Evolutionary conservation across 2,888 invertebrate genomes (phyloP).

Genomic region (Spisula subtruncata): DNA sequence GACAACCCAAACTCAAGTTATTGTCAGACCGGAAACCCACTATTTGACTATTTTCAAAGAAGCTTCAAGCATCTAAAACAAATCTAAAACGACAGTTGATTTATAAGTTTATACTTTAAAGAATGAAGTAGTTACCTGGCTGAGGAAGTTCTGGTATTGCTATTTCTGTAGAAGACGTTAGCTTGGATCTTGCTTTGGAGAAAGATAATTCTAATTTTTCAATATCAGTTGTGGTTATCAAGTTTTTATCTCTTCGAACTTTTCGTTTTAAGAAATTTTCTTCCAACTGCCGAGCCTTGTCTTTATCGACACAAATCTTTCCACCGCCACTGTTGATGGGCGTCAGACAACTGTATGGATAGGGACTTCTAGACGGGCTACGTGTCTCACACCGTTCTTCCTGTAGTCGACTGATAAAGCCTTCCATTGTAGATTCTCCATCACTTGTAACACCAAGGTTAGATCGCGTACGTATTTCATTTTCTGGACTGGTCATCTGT

Average conservation of each 20-base stretch:
- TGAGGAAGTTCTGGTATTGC: conserved; percentile 39
- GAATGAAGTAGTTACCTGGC: conserved; percentile 15
- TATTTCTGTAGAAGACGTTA: conserved; percentile 32
- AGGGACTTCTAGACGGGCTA: conserved; percentile 56
- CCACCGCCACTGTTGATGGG: conserved; percentile 60
- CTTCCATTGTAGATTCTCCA: conserved; percentile 61
- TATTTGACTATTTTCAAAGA: too few relatives aligned
- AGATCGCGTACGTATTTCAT: conserved; percentile 27
- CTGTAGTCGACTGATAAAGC: conserved; percentile 67
- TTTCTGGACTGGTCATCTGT: conserved; percentile 31
- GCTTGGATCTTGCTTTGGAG: conserved; percentile 30
- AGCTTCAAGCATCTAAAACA: too few relatives aligned
- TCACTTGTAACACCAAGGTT: neutral
- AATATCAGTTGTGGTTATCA: conserved; percentile 64
- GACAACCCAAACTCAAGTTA: too few relatives aligned
- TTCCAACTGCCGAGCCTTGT: conserved; percentile 55
- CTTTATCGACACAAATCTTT: conserved; percentile 66
- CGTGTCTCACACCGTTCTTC: conserved; percentile 44
- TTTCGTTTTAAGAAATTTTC: conserved; percentile 56
- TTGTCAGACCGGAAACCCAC: too few relatives aligned
- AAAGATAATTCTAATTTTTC: conserved; percentile 40
- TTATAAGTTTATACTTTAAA: neutral
- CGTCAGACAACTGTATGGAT: conserved; percentile 67
- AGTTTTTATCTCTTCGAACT: conserved; percentile 61
- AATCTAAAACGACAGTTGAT: too few relatives aligned